Evolutionary conservation across 2,888 invertebrate species (phyloP).

Genomic region (Oegoconia quadripuncta): DNA sequence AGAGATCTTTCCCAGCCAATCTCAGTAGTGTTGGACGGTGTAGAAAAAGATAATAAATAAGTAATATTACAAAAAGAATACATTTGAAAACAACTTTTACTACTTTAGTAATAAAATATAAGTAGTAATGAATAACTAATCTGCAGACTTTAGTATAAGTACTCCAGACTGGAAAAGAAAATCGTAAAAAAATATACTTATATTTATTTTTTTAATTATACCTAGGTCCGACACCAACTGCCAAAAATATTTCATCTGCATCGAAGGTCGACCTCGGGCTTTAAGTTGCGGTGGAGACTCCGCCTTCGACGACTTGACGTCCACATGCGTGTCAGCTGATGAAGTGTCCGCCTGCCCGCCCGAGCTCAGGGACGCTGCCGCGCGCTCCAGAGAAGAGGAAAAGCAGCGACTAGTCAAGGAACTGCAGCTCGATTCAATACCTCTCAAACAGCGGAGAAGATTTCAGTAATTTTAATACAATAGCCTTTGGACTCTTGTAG

Average conservation of each 20-base stretch:
- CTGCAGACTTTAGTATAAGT: no score
- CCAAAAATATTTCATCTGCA: conserved; percentile 88
- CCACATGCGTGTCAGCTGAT: conserved; percentile 86
- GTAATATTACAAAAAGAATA: no score
- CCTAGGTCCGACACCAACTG: conserved; percentile 83
- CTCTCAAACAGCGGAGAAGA: conserved; percentile 12
- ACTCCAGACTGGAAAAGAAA: no score
- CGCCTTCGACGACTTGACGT: conserved; percentile 87
- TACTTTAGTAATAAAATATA: no score
- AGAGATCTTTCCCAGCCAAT: no score
- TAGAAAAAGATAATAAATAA: no score
- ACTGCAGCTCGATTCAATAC: conserved; percentile 34
- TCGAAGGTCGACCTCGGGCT: conserved; percentile 85
- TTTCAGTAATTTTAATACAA: not conserved
- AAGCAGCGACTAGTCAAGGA: conserved; percentile 47
- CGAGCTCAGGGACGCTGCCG: conserved; percentile 48
- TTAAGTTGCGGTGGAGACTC: conserved; percentile 87
- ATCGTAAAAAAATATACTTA: no score
- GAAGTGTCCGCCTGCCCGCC: conserved; percentile 86
- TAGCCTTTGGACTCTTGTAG: no score
- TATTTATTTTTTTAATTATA: conserved; percentile 18
- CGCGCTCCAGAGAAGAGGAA: conserved; percentile 46
- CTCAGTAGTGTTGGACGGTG: no score
- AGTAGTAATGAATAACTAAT: no score
- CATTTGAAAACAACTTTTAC: no score